Conservation (phyloP, 2,888 invertebrate genomes). For the Amorpha juglandis region DNA sequence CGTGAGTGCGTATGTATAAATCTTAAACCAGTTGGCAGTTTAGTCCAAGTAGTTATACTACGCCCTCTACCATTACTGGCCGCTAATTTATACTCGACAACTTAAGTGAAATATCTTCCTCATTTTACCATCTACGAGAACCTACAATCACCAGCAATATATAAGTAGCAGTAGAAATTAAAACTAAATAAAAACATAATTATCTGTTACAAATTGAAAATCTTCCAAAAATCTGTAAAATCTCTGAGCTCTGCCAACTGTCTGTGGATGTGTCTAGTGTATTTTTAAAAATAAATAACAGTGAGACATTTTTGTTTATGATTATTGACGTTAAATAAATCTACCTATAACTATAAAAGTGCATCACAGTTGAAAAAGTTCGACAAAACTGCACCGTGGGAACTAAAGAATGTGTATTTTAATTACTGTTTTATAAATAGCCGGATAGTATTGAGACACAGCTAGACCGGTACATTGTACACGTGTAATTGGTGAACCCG, state of each 20-base stretch:
- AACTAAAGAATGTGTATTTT: constrained; percentile 1
- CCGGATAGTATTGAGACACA: not conserved
- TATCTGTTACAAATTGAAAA: too few species aligned
- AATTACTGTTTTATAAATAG: constrained; percentile 1
- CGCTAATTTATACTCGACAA: too few species aligned
- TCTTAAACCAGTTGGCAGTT: too few species aligned
- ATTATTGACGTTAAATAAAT: not conserved
- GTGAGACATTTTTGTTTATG: not conserved
- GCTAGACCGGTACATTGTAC: not conserved
- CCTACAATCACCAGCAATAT: too few species aligned
- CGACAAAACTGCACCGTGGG: not conserved
- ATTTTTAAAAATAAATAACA: not conserved
- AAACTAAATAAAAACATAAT: too few species aligned
- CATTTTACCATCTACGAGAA: too few species aligned
- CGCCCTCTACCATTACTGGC: too few species aligned
- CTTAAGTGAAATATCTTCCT: too few species aligned
- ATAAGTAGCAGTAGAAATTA: too few species aligned
- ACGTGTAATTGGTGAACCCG: constrained; percentile 17
- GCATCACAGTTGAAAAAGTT: not conserved
- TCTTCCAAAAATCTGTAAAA: not conserved
- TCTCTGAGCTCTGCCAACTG: not conserved
- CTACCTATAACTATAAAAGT: not conserved
- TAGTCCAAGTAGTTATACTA: too few species aligned
- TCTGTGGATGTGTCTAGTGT: not conserved
- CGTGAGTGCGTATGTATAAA: too few species aligned